Evolutionary conservation across 2,113 vertebrate species (phyloP), one percentile per base, ranked within the genome.

Genomic region (Trichomycterus rosablanca): DNA sequence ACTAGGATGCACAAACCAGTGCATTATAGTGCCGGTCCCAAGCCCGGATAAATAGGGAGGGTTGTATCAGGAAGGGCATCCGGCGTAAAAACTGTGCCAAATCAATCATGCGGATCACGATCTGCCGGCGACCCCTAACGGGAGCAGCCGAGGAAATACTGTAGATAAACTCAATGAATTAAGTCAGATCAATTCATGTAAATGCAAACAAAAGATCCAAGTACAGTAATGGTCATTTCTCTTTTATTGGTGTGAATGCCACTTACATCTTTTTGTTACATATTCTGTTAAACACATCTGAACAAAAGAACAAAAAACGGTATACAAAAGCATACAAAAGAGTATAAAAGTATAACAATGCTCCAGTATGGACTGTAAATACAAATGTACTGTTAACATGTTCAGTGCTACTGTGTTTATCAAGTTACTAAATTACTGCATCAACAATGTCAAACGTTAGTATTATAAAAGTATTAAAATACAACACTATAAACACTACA

Each of bases 301-400:
- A 52, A n/a, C n/a, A n/a, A 50, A 59, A 30, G 28, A 50, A 50
- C 35, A 43, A 14, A 24, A 45, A 45, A 57, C 1, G 15, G 39
- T 61, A 66, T 66, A 67, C 63, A 67, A 59, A 51, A 59, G 19
- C n/a, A 63, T 34, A 63, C 18, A 56, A 64, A 54, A 45, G 15
- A 52, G 48, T 72, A 54, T 45, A 64, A 68, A 72, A 67, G 44
- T 61, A 63, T 53, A 70, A 60, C 35, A 45, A 64, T 56, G 23
- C 34, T 56, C 51, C 42, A 46, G 20, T 30, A n/a, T n/a, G n/a
- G n/a, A n/a, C n/a, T n/a, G n/a, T n/a, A n/a, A n/a, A n/a, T n/a
- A n/a, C n/a, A 67, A 67, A 53, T 26, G 57, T 39, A 61, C 22
- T 71, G 59, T 71, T 71, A 71, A 71, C 32, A 35, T 23, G 48